Evolutionary conservation across 2,113 vertebrate genomes (phyloP), one percentile per base, ranked within the genome.

Genomic region (Phocoena phocoena): DNA sequence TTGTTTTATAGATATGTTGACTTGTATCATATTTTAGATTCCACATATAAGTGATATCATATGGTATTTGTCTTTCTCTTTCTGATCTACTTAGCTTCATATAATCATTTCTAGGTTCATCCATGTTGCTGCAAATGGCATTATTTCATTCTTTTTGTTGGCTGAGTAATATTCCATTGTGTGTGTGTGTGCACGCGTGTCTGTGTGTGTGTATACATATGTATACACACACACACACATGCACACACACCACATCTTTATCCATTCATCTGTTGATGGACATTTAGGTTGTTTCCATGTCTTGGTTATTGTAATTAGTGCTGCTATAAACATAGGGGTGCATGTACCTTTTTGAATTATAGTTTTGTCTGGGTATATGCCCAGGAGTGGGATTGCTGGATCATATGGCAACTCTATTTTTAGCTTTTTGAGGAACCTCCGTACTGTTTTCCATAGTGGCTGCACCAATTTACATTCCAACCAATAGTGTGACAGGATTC

Each of bases 181-280:
- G 25, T 62, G 38, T 41, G 36, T 26, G 20, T 1, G 36, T 4
- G 21, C 25, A 6, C 41, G 7, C 41, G 41, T 41, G 41, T 41
- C 6, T 41, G 21, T 15, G 6, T 7, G 36, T 4, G 36, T 73
- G 3, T 41, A 1, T 23, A 3, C 7, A 6, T 6, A 0, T 26
- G 7, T 4, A 1, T 18, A 31, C 5, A 17, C 5, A 17, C 5
- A 13, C 50, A 31, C 5, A 31, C 5, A 17, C 3, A 13, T 3
- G 17, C 5, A 17, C 5, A 7, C 21, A 12, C 5, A 53, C 31
- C 10, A 4, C 50, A 3, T 79, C 76, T 79, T 53, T 55, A 53
- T 55, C 47, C 20, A 23, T 79, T n/a, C 53, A 20, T 79, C 76
- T 55, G 10, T n/a, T 6, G 0, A 79, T 79, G 50, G 31, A 25